phyloP scores from a whole-genome alignment of 2,888 invertebrate species.

The Nycteola revayana region DNA sequence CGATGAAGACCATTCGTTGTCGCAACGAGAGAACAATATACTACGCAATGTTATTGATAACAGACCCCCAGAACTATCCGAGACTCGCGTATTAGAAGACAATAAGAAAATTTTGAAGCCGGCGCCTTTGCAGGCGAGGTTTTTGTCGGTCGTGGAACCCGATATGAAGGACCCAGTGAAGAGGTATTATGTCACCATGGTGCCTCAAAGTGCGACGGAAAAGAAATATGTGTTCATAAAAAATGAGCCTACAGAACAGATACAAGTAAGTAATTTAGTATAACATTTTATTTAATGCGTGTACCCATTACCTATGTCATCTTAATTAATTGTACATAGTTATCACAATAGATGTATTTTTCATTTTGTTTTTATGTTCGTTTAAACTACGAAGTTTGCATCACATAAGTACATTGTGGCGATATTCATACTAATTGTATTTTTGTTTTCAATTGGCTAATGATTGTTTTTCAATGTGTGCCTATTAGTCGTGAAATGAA shows the following conservation, averaged over 20 bases:
- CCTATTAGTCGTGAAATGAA: no score
- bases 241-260: slow-evolving; percentile 78
- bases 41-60: slow-evolving; percentile 49
- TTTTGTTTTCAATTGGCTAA: no score
- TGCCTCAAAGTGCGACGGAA: slow-evolving; percentile 73
- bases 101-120: slow-evolving; percentile 67
- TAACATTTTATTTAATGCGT: no score
- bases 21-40: slow-evolving; percentile 51
- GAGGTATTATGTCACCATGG: slow-evolving; percentile 59
- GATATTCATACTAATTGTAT: no score
- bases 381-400: no score
- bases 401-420: no score
- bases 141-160: slow-evolving; percentile 60
- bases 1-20: slow-evolving; percentile 59
- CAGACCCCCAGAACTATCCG: slow-evolving; percentile 56
- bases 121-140: slow-evolving; percentile 64
- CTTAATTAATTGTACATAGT: no score
- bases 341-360: no score
- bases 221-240: slow-evolving; percentile 86
- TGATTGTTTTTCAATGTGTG: no score
- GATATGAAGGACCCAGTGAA: slow-evolving; percentile 62
- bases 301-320: no score
- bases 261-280: slow-evolving; percentile 68
- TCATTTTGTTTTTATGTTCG: no score
- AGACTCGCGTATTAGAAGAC: slow-evolving; percentile 59